Evolutionary conservation across 2,888 invertebrate genomes (phyloP), one percentile per base, ranked within the genome.

Genomic region (Synergus japonicus): DNA sequence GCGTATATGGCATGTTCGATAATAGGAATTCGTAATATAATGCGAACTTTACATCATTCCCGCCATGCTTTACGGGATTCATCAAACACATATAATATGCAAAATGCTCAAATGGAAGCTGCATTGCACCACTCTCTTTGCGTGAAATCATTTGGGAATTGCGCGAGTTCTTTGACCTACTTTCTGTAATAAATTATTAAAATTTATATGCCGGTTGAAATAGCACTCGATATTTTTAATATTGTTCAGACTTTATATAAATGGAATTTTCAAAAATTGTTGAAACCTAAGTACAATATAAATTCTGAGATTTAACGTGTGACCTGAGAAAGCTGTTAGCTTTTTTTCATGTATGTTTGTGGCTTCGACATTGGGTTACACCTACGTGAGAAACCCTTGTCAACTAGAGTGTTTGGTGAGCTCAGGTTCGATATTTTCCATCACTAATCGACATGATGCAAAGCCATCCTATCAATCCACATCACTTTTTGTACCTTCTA

Each of bases 391-490:
- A 73, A 73, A 41, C 37, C 73, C 73, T 29, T 73, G 73, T 73
- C 73, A 58, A 37, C 37, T 2, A 37, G 37, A 3, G n/a, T 73
- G 54, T 73, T 29, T 54, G 29, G 49, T 15, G 37, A 54, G 37
- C 54, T 29, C 37, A 15, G 54, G 15, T 58, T 54, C 54, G 49
- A 73, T 54, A 73, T 73, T 73, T 54, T 37, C 54, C 54, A 54
- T 43, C 43, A 73, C 73, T 54, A 73, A 73, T 73, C 73, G 73
- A 73, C 37, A 54, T 54, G 73, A 37, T 18, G 54, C 54, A 41
- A 73, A 73, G 41, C 73, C 37, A 54, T 58, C 29, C 73, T 73
- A 73, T 73, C 73, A 73, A 73, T 73, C 54, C 29, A 49, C 54
- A 73, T 73, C 73, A 73, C 73, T 73, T 73, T 73, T 73, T 49